Base-by-base conservation (phyloP, 2,113 vertebrate genomes). In the Columba livia region DNA sequence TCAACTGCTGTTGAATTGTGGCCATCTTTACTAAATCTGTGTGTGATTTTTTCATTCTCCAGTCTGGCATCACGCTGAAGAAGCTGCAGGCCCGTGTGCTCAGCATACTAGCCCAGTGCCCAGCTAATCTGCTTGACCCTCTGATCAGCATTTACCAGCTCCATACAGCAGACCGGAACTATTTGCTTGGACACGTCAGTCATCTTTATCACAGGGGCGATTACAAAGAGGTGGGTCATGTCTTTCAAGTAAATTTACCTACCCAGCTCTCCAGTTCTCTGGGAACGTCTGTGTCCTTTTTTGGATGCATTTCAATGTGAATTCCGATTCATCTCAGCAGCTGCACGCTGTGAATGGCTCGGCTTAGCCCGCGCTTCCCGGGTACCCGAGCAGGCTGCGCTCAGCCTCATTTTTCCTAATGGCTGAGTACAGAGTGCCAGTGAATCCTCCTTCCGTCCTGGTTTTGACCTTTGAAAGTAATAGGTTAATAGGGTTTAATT, bases 181-280 rank as follows among this genome's bases (percentile, higher is more conserved):
- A 11, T 66, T 88, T 97, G 69, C 96, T 97, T 87, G 89, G 66
- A 21, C 90, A 90, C 1, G 31, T 97, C 74, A 88, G 29, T 89
- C 88, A 69, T 75, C 93, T 98, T 62, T 85, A 95, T 79, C 77
- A 69, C 85, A 85, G 82, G 74, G 96, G 96, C 36, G 66, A 81
- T 81, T 98, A 98, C 94, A 98, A 97, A 95, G 97, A 97, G 96
- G 97, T 98, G 81, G 94, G 97, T 89, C 79, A 36, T 64, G 78
- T 89, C 90, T 94, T 80, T 96, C 92, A 90, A 89, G 73, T 47
- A 78, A 88, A 89, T 92, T 92, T 81, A 95, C 95, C 88, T 96
- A 85, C 83, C 57, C 73, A n/a, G 77, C 78, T 87, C 91, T 60
- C 40, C 18, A 8, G 47, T 53, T 51, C 73, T 61, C 66, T 86